A percentile compares a stretch with the other conserved stretches of the same genome.
These are phyloP conservation scores for Pampusana beccarii DNA, from an alignment of 2,113 vertebrate genomes.

Conservation along the genomic window DNA sequence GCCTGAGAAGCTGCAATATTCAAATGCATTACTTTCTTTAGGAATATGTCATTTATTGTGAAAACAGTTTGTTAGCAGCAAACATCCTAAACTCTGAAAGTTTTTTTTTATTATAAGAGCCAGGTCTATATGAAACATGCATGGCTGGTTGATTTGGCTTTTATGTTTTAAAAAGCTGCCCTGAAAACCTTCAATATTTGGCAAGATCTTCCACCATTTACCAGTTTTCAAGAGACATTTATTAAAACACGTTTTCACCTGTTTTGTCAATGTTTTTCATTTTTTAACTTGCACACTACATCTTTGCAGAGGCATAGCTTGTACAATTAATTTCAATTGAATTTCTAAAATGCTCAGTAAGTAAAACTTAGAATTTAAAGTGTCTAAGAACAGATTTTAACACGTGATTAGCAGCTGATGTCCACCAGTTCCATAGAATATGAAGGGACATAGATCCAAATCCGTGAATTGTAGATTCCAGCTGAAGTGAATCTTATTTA, in stretches of 20 bases:
- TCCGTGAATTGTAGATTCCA: not conserved
- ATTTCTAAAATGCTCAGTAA: not conserved
- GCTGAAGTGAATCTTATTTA: not conserved
- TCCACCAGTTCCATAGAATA: not conserved
- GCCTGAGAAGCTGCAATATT: not conserved
- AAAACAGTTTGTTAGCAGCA: not conserved
- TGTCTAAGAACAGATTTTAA: not conserved
- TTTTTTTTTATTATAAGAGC: not conserved
- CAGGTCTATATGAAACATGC: not conserved
- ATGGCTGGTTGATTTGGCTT: not conserved
- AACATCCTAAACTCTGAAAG: not conserved
- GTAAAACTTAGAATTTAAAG: not conserved
- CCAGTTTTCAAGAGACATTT: not conserved
- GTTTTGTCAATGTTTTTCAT: not conserved
- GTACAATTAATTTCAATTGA: not conserved
- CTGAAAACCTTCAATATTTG: constrained; percentile 3
- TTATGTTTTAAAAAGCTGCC: not conserved
- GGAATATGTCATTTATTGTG: not conserved
- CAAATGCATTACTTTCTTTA: not conserved
- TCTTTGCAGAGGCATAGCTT: not conserved
- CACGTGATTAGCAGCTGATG: not conserved
- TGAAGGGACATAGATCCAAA: not conserved
- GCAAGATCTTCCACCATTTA: not conserved
- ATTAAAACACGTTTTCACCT: constrained; percentile 1
- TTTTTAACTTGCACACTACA: not conserved